A percentile compares a stretch with the other conserved stretches of the same genome.
Evolutionary conservation across 2,888 invertebrate genomes (phyloP).

Genomic region (Nomada lathburiana): DNA sequence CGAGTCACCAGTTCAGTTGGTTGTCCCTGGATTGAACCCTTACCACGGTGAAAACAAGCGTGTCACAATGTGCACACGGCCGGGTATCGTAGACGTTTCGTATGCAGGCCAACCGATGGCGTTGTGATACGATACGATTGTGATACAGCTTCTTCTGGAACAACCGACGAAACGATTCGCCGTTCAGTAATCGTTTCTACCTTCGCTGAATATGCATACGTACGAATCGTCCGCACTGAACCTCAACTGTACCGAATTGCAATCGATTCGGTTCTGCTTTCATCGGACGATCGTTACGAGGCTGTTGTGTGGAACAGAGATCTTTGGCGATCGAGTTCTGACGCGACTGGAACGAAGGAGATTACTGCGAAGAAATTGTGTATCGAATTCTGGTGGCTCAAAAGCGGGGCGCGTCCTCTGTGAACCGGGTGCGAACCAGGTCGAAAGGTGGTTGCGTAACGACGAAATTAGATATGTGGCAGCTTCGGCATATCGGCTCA

Average conservation of each 20-base stretch:
- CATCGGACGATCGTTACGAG: too few relatives aligned
- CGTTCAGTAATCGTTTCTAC: not conserved
- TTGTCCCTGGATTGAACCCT: not conserved
- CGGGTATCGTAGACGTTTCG: not conserved
- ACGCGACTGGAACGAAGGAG: not conserved
- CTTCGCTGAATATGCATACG: not conserved
- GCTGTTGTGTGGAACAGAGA: too few relatives aligned
- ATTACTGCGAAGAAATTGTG: not conserved
- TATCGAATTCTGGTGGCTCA: conserved; percentile 28
- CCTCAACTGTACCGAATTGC: not conserved
- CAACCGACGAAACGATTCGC: not conserved
- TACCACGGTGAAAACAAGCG: not conserved
- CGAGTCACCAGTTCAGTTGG: too few relatives aligned
- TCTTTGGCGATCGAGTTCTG: too few relatives aligned
- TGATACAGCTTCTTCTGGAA: not conserved
- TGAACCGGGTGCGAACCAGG: conserved; percentile 33
- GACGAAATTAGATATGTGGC: conserved; percentile 21
- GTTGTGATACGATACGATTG: not conserved
- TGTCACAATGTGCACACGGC: too few relatives aligned
- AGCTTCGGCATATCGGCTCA: too few relatives aligned
- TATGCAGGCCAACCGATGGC: not conserved
- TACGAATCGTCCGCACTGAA: not conserved
- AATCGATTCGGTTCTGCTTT: not conserved
- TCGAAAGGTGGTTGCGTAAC: conserved; percentile 24
- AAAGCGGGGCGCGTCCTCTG: conserved; percentile 20